Conservation (phyloP, 2,113 vertebrate species). For the Takifugu flavidus region DNA sequence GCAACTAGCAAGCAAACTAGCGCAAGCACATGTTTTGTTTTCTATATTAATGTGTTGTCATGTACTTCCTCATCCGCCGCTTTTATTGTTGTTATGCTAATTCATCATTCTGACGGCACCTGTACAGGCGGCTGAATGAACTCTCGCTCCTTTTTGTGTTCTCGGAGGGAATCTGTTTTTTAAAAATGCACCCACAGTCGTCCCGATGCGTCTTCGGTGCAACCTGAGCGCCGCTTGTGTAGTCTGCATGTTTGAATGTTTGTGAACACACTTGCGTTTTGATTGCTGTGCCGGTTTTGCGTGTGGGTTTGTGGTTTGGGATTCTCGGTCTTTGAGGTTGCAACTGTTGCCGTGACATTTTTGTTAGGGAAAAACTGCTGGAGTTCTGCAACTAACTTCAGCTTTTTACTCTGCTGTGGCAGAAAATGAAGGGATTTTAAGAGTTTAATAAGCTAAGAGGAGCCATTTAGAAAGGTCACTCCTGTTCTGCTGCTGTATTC, state of each 20-base stretch:
- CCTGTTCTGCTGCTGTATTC: not conserved
- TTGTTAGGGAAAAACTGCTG: no score
- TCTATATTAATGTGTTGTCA: slow-evolving; percentile 55
- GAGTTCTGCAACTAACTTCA: no score
- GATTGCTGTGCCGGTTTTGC: no score
- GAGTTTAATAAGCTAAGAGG: no score
- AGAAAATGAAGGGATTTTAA: no score
- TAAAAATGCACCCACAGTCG: no score
- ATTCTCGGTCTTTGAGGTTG: no score
- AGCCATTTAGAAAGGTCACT: not conserved
- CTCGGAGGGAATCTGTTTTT: no score
- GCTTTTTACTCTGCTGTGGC: no score
- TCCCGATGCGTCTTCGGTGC: not conserved
- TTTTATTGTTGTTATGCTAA: slow-evolving; percentile 44
- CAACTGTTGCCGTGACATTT: no score
- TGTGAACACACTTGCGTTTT: not conserved
- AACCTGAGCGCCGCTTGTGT: not conserved
- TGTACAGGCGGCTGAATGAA: slow-evolving; percentile 15
- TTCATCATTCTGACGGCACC: slow-evolving; percentile 55
- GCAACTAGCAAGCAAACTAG: slow-evolving; percentile 7
- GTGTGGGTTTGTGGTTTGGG: no score
- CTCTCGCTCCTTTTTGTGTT: no score
- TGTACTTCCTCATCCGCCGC: slow-evolving; percentile 49
- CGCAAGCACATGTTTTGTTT: slow-evolving; percentile 36
- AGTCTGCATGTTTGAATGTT: not conserved